Conservation (phyloP, 2,888 invertebrate genomes). For the Hemicrepidius hirtus region DNA sequence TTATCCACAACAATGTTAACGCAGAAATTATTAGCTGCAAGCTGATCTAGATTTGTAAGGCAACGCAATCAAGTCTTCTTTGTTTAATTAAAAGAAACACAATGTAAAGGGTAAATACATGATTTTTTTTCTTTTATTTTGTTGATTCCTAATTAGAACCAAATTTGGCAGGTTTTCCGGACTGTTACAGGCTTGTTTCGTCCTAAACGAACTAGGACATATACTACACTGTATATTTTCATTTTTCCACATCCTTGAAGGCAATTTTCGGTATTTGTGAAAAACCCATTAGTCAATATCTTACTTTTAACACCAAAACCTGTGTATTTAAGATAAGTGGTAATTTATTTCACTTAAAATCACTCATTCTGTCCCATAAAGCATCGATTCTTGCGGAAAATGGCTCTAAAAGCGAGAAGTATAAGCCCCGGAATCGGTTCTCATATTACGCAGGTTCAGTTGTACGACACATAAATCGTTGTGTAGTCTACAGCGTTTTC, state of each 20-base stretch:
- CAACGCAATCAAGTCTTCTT: too few relatives aligned
- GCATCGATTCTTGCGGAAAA: conserved; percentile 41
- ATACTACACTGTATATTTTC: neutral
- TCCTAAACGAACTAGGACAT: neutral
- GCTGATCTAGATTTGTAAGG: too few relatives aligned
- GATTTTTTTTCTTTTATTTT: too few relatives aligned
- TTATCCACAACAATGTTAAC: too few relatives aligned
- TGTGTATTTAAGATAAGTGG: conserved; percentile 54
- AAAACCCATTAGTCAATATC: conserved; percentile 44
- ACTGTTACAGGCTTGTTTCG: too few relatives aligned
- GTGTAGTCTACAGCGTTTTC: conserved; percentile 43
- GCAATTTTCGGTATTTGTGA: conserved; percentile 32
- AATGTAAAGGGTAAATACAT: too few relatives aligned
- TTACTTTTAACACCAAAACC: conserved; percentile 43
- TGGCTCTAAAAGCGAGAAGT: conserved; percentile 30
- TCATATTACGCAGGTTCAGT: conserved; percentile 45
- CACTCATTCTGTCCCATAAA: conserved; percentile 52
- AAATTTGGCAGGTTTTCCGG: too few relatives aligned
- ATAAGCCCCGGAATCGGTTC: conserved; percentile 43
- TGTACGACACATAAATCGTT: conserved; percentile 50
- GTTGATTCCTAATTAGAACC: too few relatives aligned
- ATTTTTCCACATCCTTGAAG: conserved; percentile 11
- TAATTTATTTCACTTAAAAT: conserved; percentile 54
- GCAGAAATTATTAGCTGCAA: too few relatives aligned
- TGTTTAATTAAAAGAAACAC: too few relatives aligned